Evolutionary conservation across 2,113 vertebrate species (phyloP), one percentile per base, ranked within the genome.

Genomic region (Origma solitaria): DNA sequence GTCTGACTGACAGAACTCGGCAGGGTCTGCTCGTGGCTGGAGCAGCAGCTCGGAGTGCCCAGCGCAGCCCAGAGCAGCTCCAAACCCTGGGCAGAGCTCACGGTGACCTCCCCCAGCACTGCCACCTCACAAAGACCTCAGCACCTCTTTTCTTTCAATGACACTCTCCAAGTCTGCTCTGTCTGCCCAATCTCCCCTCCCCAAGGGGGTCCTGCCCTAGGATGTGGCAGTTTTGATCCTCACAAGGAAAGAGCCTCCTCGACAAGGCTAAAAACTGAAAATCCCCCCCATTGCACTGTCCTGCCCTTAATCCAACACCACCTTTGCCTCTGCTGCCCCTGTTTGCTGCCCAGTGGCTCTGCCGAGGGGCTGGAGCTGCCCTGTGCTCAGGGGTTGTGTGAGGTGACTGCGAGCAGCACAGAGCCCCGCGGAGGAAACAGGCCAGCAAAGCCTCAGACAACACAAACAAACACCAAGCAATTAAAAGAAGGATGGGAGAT

Each of bases 391-490:
- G 83, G 95, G 95, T 77, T 83, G 93, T 84, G 86, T 49, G 91
- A 94, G 88, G 95, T 92, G 70, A 95, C 88, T 35, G 75, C 11
- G 13, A 90, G 65, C 16, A 58, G 92, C 73, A 20, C 22, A 1
- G 15, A 76, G 76, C 87, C 5, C 86, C 11, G 71, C 49, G 1
- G 77, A 92, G 91, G 83, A 97, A 96, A 89, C 51, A 10, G 84
- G 76, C 89, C 89, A 96, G 96, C 92, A 82, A 84, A 95, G 89
- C 65, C 91, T 49, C 37, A 54, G 44, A 78, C 92, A 95, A 94
- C 95, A 93, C 90, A 96, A 95, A 85, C 93, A 96, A 96, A 95
- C 92, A 95, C 1, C 6, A 51, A 70, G 95, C 96, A 94, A 96
- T 78, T 82, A 94, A 90, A 94, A 95, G 80, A 58, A 94, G 79